phyloP scores from a whole-genome alignment of 2,888 invertebrate genomes.

The Cryptophagus acutangulus region DNA sequence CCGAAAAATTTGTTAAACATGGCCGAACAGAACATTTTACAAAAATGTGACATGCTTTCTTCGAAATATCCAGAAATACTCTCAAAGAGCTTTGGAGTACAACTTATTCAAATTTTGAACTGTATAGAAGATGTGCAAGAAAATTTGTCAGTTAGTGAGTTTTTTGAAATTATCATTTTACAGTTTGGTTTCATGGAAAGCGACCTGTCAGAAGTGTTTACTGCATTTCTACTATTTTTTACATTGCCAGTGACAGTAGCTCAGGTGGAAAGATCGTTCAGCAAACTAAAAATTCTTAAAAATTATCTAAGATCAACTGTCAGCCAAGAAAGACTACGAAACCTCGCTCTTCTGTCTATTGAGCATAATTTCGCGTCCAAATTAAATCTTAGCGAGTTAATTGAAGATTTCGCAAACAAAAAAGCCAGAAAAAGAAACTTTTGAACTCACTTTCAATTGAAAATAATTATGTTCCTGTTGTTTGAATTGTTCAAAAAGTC shows the following conservation, averaged over 20 bases:
- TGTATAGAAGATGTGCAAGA: too few species aligned
- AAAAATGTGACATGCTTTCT: too few species aligned
- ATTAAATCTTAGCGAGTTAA: neutral
- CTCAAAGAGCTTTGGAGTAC: too few species aligned
- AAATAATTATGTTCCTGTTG: neutral
- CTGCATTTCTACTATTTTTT: neutral
- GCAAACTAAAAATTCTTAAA: constrained; percentile 2
- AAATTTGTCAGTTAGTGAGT: too few species aligned
- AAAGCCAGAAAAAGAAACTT: neutral
- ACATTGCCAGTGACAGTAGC: neutral
- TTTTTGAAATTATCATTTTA: too few species aligned
- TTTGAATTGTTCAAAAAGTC: too few species aligned
- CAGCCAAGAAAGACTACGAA: neutral
- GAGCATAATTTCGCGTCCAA: neutral
- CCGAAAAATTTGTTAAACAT: too few species aligned
- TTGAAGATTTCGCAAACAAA: too few species aligned
- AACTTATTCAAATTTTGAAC: too few species aligned
- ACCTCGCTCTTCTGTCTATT: constrained; percentile 1
- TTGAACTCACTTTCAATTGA: neutral
- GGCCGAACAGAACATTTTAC: too few species aligned
- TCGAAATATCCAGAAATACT: too few species aligned
- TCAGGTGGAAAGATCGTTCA: neutral
- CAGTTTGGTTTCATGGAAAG: neutral
- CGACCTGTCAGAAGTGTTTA: neutral
- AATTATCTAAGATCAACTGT: constrained; percentile 1